phyloP scores from a whole-genome alignment of 2,113 vertebrate species.

The Sceloporus tristichus region DNA sequence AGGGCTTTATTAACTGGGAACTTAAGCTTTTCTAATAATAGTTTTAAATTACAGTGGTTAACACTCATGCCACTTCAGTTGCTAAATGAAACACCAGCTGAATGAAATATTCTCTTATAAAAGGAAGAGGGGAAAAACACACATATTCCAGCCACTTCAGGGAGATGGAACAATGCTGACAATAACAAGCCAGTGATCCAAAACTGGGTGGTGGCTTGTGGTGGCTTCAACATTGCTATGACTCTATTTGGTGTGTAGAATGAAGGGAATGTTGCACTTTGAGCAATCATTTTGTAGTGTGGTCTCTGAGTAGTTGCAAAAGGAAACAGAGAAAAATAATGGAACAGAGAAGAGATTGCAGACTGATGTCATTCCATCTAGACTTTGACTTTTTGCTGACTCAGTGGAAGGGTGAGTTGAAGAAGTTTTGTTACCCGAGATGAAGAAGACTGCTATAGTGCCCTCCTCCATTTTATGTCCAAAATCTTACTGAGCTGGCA shows the following conservation, averaged over 20 bases:
- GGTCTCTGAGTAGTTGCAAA: not conserved
- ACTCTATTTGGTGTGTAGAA: too few species aligned
- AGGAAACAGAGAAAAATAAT: too few species aligned
- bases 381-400: too few species aligned
- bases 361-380: too few species aligned
- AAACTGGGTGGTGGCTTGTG: not conserved
- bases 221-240: not conserved
- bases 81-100: slow-evolving; percentile 63
- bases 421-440: too few species aligned
- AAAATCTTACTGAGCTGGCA: too few species aligned
- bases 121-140: slow-evolving; percentile 22
- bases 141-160: slow-evolving; percentile 54
- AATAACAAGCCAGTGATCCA: slow-evolving; percentile 42
- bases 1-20: slow-evolving; percentile 50
- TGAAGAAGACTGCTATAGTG: too few species aligned
- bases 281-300: too few species aligned
- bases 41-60: slow-evolving; percentile 64
- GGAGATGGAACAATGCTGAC: slow-evolving; percentile 44
- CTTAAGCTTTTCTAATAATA: slow-evolving; percentile 61
- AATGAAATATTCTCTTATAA: slow-evolving; percentile 73
- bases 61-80: slow-evolving; percentile 47
- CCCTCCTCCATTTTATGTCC: too few species aligned
- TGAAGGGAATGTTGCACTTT: too few species aligned
- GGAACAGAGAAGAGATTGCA: too few species aligned
- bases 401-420: too few species aligned